phyloP scores from a whole-genome alignment of 2,113 vertebrate species.

The Solea solea region DNA sequence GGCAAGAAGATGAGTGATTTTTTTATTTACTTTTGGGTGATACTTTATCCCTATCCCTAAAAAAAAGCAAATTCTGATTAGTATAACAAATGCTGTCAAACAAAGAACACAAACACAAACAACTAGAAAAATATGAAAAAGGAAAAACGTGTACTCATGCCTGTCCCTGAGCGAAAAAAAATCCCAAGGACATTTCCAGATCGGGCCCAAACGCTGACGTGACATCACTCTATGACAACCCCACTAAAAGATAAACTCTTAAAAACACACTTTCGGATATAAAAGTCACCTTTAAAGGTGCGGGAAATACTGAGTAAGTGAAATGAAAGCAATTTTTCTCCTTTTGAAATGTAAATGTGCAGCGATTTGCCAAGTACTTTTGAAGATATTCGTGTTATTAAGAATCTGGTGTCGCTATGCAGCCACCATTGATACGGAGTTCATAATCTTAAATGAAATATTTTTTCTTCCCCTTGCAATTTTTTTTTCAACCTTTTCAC shows the following conservation, averaged over 20 bases:
- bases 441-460: constrained; percentile 80
- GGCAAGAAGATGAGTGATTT: too few species aligned
- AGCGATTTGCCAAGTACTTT: constrained; percentile 79
- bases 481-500: constrained; percentile 66
- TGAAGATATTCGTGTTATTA: constrained; percentile 81
- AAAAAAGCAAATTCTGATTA: too few species aligned
- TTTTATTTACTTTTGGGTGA: too few species aligned
- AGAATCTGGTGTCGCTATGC: constrained; percentile 77
- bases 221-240: constrained; percentile 67
- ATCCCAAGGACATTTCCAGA: constrained; percentile 67
- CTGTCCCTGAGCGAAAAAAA: constrained; percentile 13
- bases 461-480: constrained; percentile 66
- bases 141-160: constrained; percentile 1
- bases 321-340: constrained; percentile 81
- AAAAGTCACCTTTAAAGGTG: constrained; percentile 72
- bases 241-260: constrained; percentile 73
- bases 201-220: constrained; percentile 58
- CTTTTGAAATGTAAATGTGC: constrained; percentile 83
- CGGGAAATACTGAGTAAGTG: constrained; percentile 56
- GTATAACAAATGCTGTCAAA: too few species aligned
- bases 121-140: not conserved
- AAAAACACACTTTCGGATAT: constrained; percentile 74
- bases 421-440: constrained; percentile 74
- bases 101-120: too few species aligned
- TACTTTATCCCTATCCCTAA: too few species aligned